phyloP scores from a whole-genome alignment of 2,113 vertebrate genomes.

The Megalops atlanticus region DNA sequence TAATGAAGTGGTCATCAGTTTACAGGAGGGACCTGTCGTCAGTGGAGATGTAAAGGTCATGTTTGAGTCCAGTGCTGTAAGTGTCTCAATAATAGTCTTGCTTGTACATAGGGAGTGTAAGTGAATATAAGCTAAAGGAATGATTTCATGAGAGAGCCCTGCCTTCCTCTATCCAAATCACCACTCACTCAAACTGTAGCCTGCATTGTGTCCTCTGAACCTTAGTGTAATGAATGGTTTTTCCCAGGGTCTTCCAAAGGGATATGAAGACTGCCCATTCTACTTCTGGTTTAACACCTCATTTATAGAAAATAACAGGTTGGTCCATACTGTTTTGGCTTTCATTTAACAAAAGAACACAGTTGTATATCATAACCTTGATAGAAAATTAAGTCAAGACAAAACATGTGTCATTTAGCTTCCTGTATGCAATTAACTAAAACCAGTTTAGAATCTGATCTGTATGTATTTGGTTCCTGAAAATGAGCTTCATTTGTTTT shows the following conservation, averaged over 20 bases:
- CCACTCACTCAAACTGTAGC: background rate
- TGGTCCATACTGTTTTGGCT: slow-evolving; percentile 37
- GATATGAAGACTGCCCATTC: slow-evolving; percentile 88
- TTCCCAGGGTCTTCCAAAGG: slow-evolving; percentile 81
- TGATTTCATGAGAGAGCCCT: no score
- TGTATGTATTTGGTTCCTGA: background rate
- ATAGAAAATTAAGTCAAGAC: background rate
- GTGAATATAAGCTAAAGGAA: background rate
- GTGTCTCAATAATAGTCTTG: slow-evolving; percentile 51
- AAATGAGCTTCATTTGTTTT: background rate
- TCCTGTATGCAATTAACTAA: background rate
- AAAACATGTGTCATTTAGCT: background rate
- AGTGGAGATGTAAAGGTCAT: slow-evolving; percentile 88
- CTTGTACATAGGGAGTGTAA: background rate
- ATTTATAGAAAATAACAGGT: slow-evolving; percentile 86
- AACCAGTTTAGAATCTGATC: background rate
- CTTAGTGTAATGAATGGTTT: slow-evolving; percentile 10
- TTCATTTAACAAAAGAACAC: background rate
- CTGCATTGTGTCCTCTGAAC: background rate
- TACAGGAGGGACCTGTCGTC: slow-evolving; percentile 77
- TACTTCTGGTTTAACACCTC: slow-evolving; percentile 97
- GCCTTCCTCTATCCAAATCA: background rate
- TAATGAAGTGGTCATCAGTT: slow-evolving; percentile 77
- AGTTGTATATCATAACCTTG: background rate
- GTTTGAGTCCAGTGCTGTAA: slow-evolving; percentile 86